Base-by-base conservation (phyloP, 2,113 vertebrate genomes). In the Ameiurus melas region DNA sequence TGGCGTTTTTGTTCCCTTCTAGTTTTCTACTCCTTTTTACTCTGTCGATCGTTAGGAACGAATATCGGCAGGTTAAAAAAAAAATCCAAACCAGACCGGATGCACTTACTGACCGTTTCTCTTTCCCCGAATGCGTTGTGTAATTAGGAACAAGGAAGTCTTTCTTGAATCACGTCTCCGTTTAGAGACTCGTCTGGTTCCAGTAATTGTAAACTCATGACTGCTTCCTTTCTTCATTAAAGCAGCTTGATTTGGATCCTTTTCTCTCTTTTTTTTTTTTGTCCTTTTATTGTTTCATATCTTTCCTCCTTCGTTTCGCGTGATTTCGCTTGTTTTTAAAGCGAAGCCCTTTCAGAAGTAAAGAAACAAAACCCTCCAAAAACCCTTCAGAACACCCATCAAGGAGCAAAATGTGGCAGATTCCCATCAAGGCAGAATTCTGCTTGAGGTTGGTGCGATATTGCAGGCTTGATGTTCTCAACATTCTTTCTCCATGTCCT, bases 1-100 rank as follows among this genome's bases (percentile, higher is more conserved):
- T 77, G 1, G 66, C 30, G 7, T 70, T 75, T 64, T 78, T 62
- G 80, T 79, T 88, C 75, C 27, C 47, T 87, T 53, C 51, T 51
- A 30, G 51, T 83, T 90, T 89, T 90, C 83, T 89, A 87, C 86
- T 83, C 30, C 30, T 83, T 89, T 90, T 86, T 89, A 85, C 66
- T 83, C 81, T 90, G 33, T 36, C 22, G 60, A 71, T 51, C 62
- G 68, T 36, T 82, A 83, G 53, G 55, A 75, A 83, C 19, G 55
- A 77, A 25, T 88, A 66, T 62, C 55, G 87, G 71, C 39, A 66
- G 81, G 19, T 60, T 4, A 36, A 47, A 47, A 22, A 66, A 78
- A n/a, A 14, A 47, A 64, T 43, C 22, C 5, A 36, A 36, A 12
- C 1, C 47, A 53, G 47, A 1, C 30, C 16, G 30, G n/a, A 84